Evolutionary conservation across 2,888 invertebrate genomes (phyloP).

Genomic region (Eristalinus sepulchralis): DNA sequence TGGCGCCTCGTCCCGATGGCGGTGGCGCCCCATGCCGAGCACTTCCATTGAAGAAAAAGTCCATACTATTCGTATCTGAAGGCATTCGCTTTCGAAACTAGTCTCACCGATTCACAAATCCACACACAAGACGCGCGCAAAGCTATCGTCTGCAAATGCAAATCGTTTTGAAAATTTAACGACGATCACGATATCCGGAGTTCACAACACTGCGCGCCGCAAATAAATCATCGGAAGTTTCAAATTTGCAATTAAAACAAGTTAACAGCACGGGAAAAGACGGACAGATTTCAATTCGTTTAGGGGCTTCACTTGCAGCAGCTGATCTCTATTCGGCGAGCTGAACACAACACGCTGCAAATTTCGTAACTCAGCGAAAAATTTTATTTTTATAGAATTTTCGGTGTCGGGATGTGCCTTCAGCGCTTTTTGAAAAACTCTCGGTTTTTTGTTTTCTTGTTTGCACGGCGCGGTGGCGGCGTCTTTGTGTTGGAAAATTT

Average conservation of each 20-base stretch:
- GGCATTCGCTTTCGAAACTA: slow-evolving; percentile 29
- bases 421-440: neutral
- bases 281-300: slow-evolving; percentile 1
- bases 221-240: neutral
- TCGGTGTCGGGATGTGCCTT: slow-evolving; percentile 18
- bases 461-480: neutral
- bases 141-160: slow-evolving; percentile 4
- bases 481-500: slow-evolving; percentile 32
- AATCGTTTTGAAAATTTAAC: neutral
- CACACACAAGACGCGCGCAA: neutral
- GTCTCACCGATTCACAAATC: neutral
- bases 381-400: slow-evolving; percentile 65
- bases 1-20: slow-evolving; percentile 11
- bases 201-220: neutral
- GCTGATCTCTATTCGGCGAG: slow-evolving; percentile 56
- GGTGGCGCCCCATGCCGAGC: slow-evolving; percentile 10
- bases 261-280: neutral
- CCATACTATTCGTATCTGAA: slow-evolving; percentile 54
- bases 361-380: slow-evolving; percentile 59
- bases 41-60: slow-evolving; percentile 46
- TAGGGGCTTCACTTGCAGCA: slow-evolving; percentile 35
- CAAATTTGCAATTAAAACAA: neutral
- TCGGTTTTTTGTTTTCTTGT: slow-evolving; percentile 26
- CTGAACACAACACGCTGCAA: slow-evolving; percentile 49
- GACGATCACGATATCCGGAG: neutral